Base-by-base conservation (phyloP, 2,797 vertebrate species). In the Sorex maritimensis region DNA sequence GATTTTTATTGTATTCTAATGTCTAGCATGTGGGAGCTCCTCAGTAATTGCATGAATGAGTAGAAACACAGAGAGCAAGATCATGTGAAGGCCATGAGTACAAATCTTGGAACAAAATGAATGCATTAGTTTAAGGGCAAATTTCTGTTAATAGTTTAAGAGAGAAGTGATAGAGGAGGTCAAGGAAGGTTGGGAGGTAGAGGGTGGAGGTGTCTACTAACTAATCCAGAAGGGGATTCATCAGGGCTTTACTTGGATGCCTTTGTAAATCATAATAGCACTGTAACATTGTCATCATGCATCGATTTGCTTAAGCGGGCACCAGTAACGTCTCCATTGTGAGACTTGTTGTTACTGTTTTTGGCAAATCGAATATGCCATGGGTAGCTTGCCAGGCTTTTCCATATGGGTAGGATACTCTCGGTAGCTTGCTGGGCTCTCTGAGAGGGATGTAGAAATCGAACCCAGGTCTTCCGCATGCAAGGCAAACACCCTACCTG, bases 51-150 rank as follows among this genome's bases (percentile, higher is more conserved):
- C 79, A 68, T 82, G 44, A 88, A 82, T 75, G 2, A 30, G 67
- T 81, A 14, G 10, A 83, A 63, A 28, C 55, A 2, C 26, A 75
- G 34, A 84, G 65, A 93, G 15, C 49, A 38, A 68, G 67, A 9
- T 28, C 63, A 2, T 49, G 58, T 24, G 77, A 81, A 84, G 65
- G 41, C 15, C 83, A 82, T 24, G 17, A 90, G 26, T 49, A 46
- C 44, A 46, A 82, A 28, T 68, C 28, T 80, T 77, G 46, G n/a
- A 79, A 85, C 23, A 65, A 88, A 78, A 71, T 84, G 23, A 81
- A 44, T 21, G 44, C 0, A 38, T 3, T 30, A 91, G 41, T 91
- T 88, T 78, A 86, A 63, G 23, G 68, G 28, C 58, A 73, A 81
- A 86, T 41, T 72, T 85, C 41, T 61, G 7, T 89, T 68, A 23